Percentiles rank a stretch among this genome's conserved stretches.
Conservation (phyloP, 2,113 vertebrate species). For the Redunca redunca region DNA sequence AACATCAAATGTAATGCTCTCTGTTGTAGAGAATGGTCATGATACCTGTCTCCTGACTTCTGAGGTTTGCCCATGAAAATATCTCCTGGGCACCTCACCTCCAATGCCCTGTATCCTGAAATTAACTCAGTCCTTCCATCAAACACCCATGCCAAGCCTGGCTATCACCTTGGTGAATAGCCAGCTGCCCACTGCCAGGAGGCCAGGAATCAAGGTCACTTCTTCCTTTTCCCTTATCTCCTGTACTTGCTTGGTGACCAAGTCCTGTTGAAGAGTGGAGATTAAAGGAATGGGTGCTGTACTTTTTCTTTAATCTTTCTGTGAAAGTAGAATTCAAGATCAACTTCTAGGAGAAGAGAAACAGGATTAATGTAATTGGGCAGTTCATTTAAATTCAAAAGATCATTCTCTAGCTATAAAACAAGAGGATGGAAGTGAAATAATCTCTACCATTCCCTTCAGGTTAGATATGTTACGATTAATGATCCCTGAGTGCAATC, state of each 20-base stretch:
- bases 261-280: not conserved
- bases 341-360: not conserved
- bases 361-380: not conserved
- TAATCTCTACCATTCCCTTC: not conserved
- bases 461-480: not conserved
- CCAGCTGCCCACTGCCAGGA: not conserved
- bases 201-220: not conserved
- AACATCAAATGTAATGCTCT: accelerated
- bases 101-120: too few species aligned
- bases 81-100: not conserved
- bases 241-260: not conserved
- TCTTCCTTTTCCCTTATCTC: too few species aligned
- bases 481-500: not conserved
- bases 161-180: not conserved
- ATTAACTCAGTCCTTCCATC: not conserved
- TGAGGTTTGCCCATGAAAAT: not conserved
- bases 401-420: not conserved
- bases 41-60: not conserved
- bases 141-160: not conserved
- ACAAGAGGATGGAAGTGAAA: not conserved
- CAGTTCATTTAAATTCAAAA: not conserved
- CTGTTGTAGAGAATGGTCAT: accelerated
- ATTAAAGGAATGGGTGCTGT: not conserved
- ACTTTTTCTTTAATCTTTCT: not conserved
- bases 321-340: not conserved